Percentiles rank a stretch among this genome's conserved stretches.
Conservation (phyloP, 2,113 vertebrate species). For the Microcebus murinus region DNA sequence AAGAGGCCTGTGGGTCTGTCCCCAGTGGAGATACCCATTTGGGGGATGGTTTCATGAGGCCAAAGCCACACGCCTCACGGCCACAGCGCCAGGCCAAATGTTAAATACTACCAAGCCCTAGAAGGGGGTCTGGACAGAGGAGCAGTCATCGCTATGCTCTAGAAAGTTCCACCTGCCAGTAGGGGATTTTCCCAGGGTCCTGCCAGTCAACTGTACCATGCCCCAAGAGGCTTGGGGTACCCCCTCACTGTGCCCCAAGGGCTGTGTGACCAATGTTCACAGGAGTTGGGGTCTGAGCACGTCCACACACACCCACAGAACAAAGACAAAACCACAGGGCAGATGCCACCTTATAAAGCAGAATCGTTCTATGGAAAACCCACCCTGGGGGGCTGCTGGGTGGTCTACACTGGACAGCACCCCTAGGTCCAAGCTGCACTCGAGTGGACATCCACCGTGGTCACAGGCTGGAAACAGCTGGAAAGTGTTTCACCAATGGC, state of each 20-base stretch:
- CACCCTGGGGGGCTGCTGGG: not conserved
- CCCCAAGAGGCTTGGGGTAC: not conserved
- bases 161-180: not conserved
- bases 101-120: not conserved
- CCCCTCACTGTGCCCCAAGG: not conserved
- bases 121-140: not conserved
- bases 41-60: not conserved
- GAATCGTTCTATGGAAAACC: not conserved
- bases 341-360: not conserved
- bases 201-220: too few species aligned
- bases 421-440: not conserved
- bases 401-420: not conserved
- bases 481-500: too few species aligned
- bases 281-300: not conserved
- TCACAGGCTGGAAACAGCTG: too few species aligned
- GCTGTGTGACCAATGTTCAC: not conserved
- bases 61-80: not conserved
- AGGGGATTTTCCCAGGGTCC: not conserved
- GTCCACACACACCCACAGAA: not conserved
- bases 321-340: accelerated
- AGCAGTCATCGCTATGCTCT: not conserved
- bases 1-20: not conserved
- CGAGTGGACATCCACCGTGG: not conserved
- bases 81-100: not conserved
- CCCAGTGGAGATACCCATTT: not conserved